Evolutionary conservation across 2,113 vertebrate species (phyloP), one percentile per base, ranked within the genome.

Genomic region (Triplophysa siluroides): DNA sequence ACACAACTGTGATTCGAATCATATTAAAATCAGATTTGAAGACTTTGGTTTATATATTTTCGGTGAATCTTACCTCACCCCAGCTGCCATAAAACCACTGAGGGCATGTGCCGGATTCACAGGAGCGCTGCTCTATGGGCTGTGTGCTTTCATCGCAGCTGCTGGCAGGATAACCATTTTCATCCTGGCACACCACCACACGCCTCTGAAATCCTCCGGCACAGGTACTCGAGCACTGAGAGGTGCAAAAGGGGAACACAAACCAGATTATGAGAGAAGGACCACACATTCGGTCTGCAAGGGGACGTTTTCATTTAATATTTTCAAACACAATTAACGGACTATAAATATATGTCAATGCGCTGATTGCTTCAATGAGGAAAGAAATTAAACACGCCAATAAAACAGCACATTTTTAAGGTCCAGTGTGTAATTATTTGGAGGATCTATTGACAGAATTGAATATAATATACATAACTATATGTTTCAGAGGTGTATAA

Each of bases 141-240:
- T 94, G 95, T 78, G 90, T 92, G 83, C 93, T 95, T 82, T 96
- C 95, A 29, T 95, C 95, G 5, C 98, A 99, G 90, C 93, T 95
- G 63, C 79, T 93, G 52, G 95, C 95, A 0, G 94, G 87, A 84
- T 97, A 96, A 75, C 98, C 97, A 0, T 99, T 97, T 85, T 98
- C 96, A 85, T 98, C 96, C 91, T 99, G 98, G 90, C 98, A 99
- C 47, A 99, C 97, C 24, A 99, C 98, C 0, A 95, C 97, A 0
- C 97, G 95, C n/a, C 97, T 92, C 91, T 99, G 98, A 90, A 96
- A 97, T 14, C 98, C 98, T 19, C 96, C 97, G 0, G 96, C 96
- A 86, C 98, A 99, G 0, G 96, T 98, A 87, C 97, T 99, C 56
- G 98, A 99, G 90, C 98, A 99, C 98, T 99, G 90, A 70, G 68